These are phyloP conservation scores for Acipenser ruthenus DNA, from an alignment of 2,797 vertebrate genomes.

Conservation along the genomic window DNA sequence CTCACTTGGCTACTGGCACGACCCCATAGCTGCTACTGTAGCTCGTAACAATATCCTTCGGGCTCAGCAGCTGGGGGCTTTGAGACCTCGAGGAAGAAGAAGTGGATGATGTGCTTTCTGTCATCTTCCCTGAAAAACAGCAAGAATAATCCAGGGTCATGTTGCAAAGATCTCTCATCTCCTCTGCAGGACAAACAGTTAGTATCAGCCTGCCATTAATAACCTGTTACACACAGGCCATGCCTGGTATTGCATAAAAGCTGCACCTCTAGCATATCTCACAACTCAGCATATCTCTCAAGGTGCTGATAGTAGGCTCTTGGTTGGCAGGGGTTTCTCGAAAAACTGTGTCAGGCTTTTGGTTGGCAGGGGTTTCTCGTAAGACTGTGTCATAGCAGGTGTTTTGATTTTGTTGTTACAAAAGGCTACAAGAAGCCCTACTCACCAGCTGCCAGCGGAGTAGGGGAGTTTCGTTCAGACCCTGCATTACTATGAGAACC, in stretches of 20 bases:
- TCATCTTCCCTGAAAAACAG: conserved; percentile 55
- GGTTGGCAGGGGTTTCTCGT: too few relatives aligned
- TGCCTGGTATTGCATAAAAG: too few relatives aligned
- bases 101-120: conserved; percentile 59
- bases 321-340: too few relatives aligned
- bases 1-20: conserved; percentile 27
- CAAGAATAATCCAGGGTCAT: conserved; percentile 4
- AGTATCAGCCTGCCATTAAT: background rate
- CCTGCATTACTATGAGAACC: conserved; percentile 45
- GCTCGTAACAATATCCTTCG: conserved; percentile 46
- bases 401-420: conserved; percentile 22
- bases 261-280: too few relatives aligned
- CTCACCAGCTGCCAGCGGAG: conserved; percentile 55
- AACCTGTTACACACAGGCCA: conserved; percentile 2
- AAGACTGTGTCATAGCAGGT: too few relatives aligned
- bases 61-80: conserved; percentile 61
- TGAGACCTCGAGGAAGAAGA: conserved; percentile 68
- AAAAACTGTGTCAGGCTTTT: too few relatives aligned
- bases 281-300: too few relatives aligned
- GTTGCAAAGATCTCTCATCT: background rate
- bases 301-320: too few relatives aligned
- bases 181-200: background rate
- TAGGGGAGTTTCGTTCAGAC: conserved; percentile 57
- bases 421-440: background rate
- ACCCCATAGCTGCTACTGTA: conserved; percentile 38